Percentiles rank a stretch among this genome's conserved stretches.
Evolutionary conservation across 2,113 vertebrate genomes (phyloP).

Genomic region (Oncorhynchus keta): DNA sequence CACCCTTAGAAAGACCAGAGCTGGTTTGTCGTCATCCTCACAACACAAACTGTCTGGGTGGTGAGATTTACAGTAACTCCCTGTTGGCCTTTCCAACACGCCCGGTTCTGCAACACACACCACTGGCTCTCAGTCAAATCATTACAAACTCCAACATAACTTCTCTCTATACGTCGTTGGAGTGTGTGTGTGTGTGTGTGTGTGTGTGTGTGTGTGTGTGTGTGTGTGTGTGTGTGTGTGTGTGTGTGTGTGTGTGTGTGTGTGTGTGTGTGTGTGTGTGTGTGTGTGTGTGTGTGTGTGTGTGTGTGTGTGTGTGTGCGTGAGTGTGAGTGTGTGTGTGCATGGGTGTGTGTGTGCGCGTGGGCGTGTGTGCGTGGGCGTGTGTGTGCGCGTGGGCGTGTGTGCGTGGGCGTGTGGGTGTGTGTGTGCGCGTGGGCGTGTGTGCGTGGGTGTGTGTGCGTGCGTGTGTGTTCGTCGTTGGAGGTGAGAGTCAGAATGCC

Average conservation of each 20-base stretch:
- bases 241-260: fast-evolving
- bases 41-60: conserved; percentile 57
- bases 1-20: conserved; percentile 36
- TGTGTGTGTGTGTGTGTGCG: too few relatives aligned
- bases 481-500: conserved; percentile 43
- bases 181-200: not conserved
- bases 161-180: not conserved
- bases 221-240: too few relatives aligned
- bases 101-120: not conserved
- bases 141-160: conserved; percentile 23
- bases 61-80: conserved; percentile 43
- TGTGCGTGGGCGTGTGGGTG: too few relatives aligned
- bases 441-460: too few relatives aligned
- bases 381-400: not conserved
- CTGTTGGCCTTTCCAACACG: conserved; percentile 42
- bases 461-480: conserved; percentile 2
- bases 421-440: not conserved
- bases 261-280: too few relatives aligned
- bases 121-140: conserved; percentile 49
- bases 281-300: too few relatives aligned
- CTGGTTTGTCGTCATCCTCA: conserved; percentile 47
- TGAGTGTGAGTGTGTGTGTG: too few relatives aligned
- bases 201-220: fast-evolving
- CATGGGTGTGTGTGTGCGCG: too few relatives aligned
- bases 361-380: not conserved